These are phyloP conservation scores for Stramonita haemastoma DNA, from an alignment of 2,888 invertebrate genomes.

Conservation along the genomic window DNA sequence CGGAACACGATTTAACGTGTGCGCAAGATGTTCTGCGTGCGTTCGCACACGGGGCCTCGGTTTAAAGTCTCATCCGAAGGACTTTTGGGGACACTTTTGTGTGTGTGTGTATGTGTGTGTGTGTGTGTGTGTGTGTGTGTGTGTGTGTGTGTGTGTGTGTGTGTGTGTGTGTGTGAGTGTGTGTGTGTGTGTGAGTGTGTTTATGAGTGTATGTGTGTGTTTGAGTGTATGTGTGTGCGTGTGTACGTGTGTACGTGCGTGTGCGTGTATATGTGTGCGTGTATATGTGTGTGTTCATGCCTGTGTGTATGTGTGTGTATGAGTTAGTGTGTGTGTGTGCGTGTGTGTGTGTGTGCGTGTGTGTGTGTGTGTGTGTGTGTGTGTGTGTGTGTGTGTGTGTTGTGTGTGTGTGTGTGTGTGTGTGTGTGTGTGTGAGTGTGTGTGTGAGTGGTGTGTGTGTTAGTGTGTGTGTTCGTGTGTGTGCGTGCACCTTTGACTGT, in stretches of 20 bases:
- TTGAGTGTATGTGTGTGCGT: neutral
- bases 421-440: neutral
- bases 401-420: neutral
- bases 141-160: constrained; percentile 9
- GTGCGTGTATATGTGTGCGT: neutral
- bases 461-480: no score
- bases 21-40: no score
- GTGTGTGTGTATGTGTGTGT: no score
- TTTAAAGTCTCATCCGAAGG: no score
- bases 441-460: no score
- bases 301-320: constrained; percentile 4
- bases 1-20: no score
- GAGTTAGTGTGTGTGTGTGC: neutral
- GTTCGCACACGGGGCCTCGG: no score
- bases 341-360: constrained; percentile 9
- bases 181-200: neutral
- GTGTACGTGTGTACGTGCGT: neutral
- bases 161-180: constrained; percentile 4
- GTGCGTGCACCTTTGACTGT: no score
- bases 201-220: neutral
- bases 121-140: constrained; percentile 9
- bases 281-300: no score
- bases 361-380: neutral
- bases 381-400: neutral
- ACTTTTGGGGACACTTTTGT: no score